These are phyloP conservation scores for Agapostemon virescens DNA, from an alignment of 2,888 invertebrate species.

Conservation along the genomic window DNA sequence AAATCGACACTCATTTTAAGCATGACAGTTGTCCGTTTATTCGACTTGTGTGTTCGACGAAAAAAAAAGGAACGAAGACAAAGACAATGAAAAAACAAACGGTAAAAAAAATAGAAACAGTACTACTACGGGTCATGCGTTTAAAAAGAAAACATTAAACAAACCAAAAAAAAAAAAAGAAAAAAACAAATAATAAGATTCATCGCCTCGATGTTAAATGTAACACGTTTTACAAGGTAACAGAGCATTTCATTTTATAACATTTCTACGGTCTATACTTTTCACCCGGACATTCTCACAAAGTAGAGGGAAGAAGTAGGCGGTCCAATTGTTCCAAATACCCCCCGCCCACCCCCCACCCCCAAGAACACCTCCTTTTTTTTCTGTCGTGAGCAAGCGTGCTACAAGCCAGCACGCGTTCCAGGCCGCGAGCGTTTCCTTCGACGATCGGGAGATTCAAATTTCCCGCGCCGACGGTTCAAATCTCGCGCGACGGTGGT, in stretches of 20 bases:
- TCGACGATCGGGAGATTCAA: neutral
- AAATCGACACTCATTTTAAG: slow-evolving; percentile 50
- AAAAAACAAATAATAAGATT: too few relatives aligned
- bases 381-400: slow-evolving; percentile 27
- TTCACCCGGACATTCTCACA: slow-evolving; percentile 64
- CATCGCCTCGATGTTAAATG: slow-evolving; percentile 73
- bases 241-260: slow-evolving; percentile 73
- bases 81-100: slow-evolving; percentile 41
- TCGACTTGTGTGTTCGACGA: slow-evolving; percentile 63
- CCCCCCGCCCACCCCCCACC: slow-evolving; percentile 21
- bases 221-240: slow-evolving; percentile 72
- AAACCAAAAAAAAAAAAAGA: slow-evolving; percentile 60
- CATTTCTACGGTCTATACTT: slow-evolving; percentile 70
- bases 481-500: neutral
- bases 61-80: slow-evolving; percentile 48
- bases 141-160: slow-evolving; percentile 61
- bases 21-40: slow-evolving; percentile 57
- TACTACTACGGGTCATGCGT: slow-evolving; percentile 66
- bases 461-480: neutral
- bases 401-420: slow-evolving; percentile 15
- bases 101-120: slow-evolving; percentile 61
- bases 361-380: slow-evolving; percentile 28
- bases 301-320: slow-evolving; percentile 34
- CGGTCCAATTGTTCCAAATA: slow-evolving; percentile 40
- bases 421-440: slow-evolving; percentile 6